These are phyloP conservation scores for Auanema freiburgensis DNA, from an alignment of 2,888 invertebrate species.

Conservation along the genomic window DNA sequence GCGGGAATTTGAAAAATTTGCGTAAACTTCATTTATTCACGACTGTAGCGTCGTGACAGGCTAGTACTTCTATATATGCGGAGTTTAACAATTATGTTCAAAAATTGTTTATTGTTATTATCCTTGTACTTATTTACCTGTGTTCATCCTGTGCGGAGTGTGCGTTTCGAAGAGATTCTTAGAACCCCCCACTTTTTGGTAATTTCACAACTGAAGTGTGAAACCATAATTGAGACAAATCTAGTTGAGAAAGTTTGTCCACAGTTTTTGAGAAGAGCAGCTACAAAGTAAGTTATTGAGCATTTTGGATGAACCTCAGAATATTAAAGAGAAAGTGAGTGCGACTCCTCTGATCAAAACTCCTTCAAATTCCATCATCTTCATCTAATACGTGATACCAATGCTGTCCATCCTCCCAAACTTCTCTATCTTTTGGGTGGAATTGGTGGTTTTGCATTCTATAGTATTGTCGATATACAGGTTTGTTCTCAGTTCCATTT, in stretches of 20 bases:
- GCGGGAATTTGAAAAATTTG: no score
- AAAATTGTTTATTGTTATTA: no score
- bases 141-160: no score
- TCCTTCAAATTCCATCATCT: not conserved
- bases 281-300: constrained; percentile 6
- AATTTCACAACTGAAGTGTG: constrained; percentile 10
- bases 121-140: no score
- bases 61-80: no score
- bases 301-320: not conserved
- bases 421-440: constrained; percentile 2
- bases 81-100: no score
- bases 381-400: constrained; percentile 8
- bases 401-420: not conserved
- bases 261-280: not conserved
- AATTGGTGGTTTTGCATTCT: no score
- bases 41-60: no score
- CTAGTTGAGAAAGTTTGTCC: not conserved
- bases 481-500: no score
- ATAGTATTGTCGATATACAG: no score
- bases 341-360: not conserved
- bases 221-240: constrained; percentile 8
- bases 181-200: constrained; percentile 10
- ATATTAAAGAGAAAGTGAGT: not conserved
- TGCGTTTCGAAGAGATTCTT: not conserved
- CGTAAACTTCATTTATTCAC: no score